phyloP scores from a whole-genome alignment of 1,140 invertebrate species.

The Belonocnema kinseyi region DNA sequence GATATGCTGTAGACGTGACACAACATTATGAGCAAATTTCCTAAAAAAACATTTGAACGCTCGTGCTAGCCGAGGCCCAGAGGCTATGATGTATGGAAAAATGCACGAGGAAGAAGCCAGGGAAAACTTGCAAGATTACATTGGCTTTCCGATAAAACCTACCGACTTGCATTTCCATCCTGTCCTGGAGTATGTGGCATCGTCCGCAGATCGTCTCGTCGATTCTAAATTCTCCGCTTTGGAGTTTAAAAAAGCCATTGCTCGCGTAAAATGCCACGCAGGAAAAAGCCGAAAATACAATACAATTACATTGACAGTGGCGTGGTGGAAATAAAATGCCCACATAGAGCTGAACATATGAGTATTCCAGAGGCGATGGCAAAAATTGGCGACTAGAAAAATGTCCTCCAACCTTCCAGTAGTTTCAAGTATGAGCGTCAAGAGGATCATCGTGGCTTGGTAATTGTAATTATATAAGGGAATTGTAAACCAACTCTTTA shows the following conservation, averaged over 20 bases:
- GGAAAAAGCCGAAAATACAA: not conserved
- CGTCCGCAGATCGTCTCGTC: slow-evolving; percentile 69
- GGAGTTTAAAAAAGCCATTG: not conserved
- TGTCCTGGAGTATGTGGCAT: slow-evolving; percentile 60
- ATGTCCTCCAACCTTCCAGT: too few relatives aligned
- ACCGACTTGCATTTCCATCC: slow-evolving; percentile 68
- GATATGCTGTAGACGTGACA: slow-evolving; percentile 53
- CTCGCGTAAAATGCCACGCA: too few relatives aligned
- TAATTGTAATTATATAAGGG: too few relatives aligned
- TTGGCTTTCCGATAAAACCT: slow-evolving; percentile 48
- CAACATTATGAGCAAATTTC: slow-evolving; percentile 47
- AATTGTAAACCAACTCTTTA: too few relatives aligned
- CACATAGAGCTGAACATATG: slow-evolving; percentile 46
- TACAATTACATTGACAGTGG: slow-evolving; percentile 47
- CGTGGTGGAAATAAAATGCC: slow-evolving; percentile 68
- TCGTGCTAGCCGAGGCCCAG: slow-evolving; percentile 39
- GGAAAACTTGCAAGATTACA: slow-evolving; percentile 45
- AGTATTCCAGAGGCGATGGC: slow-evolving; percentile 45
- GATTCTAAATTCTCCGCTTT: slow-evolving; percentile 12
- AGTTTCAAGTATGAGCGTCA: too few relatives aligned
- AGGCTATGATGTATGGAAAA: slow-evolving; percentile 53
- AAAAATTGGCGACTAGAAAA: slow-evolving; percentile 32
- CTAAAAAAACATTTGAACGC: slow-evolving; percentile 54
- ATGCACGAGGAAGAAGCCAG: slow-evolving; percentile 61
- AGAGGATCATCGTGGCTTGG: too few relatives aligned